Base-by-base conservation (phyloP, 1,140 invertebrate species). In the Leptopilina clavipes region DNA sequence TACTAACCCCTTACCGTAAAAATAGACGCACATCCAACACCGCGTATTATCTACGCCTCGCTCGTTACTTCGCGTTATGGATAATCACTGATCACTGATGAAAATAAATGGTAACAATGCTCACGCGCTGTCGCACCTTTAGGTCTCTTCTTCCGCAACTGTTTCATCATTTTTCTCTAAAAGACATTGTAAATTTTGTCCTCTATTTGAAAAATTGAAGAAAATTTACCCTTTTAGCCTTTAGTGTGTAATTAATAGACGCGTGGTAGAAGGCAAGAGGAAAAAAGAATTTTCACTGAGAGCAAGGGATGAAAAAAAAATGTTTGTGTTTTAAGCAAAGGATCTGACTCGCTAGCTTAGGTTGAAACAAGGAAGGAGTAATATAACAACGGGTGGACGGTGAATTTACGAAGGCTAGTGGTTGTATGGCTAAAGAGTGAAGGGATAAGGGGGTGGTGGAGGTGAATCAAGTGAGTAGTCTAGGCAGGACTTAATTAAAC, bases 401-500 rank as follows among this genome's bases (percentile, higher is more conserved):
- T 65, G 25, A 65, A 65, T 65, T 65, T 65, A 65, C 59, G 59
- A 65, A 65, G 19, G 59, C 19, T 37, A 65, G 59, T 12, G 22
- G 59, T 65, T 65, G 59, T 31, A 65, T 37, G 25, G 59, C 25
- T n/a, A 65, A 65, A 65, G 25, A 37, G 75, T 71, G 48, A 73
- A 59, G 73, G 72, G 65, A 75, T 54, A 79, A 75, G 79, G 79
- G 74, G 80, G 85, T 81, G 81, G 80, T 0, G 37, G 37, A 80
- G 80, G 73, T 75, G 75, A 71, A 81, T 79, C 81, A 83, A 81
- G 80, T 76, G 85, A 87, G 85, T 85, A 89, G 86, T 88, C 86
- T 86, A 87, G 86, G 88, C 86, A 84, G 87, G 89, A 90, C 87
- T 90, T 91, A 91, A 91, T 91, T 91, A 90, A 90, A 90, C 88